Percentiles rank a stretch among this genome's conserved stretches.
phyloP scores from a whole-genome alignment of 2,113 vertebrate species.

The Ceuthmochares aereus region DNA sequence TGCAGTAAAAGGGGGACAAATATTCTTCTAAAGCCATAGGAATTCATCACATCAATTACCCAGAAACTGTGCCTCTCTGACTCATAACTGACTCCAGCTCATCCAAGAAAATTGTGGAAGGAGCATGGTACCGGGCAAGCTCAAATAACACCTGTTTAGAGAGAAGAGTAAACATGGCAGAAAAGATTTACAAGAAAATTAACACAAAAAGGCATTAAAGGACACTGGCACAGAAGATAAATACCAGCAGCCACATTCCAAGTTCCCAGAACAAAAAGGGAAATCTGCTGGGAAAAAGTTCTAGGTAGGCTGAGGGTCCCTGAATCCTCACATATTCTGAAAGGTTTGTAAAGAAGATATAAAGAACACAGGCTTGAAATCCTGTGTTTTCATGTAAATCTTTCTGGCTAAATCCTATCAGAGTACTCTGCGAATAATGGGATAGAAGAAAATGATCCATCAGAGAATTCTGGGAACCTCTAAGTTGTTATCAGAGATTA shows the following conservation, averaged over 20 bases:
- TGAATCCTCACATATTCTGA: conserved; percentile 52
- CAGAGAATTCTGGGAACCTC: conserved; percentile 28
- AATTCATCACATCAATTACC: conserved; percentile 75
- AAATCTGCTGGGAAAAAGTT: not conserved
- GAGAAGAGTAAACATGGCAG: not conserved
- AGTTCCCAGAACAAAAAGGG: not conserved
- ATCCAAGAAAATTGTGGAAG: conserved; percentile 97
- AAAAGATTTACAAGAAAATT: not conserved
- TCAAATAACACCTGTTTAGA: conserved; percentile 90
- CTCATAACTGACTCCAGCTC: conserved; percentile 98
- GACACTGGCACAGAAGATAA: not conserved
- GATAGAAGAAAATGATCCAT: conserved; percentile 58
- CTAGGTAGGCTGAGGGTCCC: conserved; percentile 12
- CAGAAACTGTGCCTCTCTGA: conserved; percentile 85
- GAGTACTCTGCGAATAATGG: conserved; percentile 56
- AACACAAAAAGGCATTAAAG: not conserved
- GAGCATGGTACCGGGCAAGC: conserved; percentile 93
- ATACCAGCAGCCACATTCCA: not conserved
- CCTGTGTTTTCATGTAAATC: conserved; percentile 49
- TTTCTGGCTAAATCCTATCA: conserved; percentile 56
- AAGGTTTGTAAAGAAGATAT: conserved; percentile 43
- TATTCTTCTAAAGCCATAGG: not conserved
- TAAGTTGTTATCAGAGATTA: conserved; percentile 34
- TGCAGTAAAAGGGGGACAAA: not conserved
- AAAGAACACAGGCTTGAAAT: conserved; percentile 50